Evolutionary conservation across 2,113 vertebrate species (phyloP).

Genomic region (Zosterops japonicus): DNA sequence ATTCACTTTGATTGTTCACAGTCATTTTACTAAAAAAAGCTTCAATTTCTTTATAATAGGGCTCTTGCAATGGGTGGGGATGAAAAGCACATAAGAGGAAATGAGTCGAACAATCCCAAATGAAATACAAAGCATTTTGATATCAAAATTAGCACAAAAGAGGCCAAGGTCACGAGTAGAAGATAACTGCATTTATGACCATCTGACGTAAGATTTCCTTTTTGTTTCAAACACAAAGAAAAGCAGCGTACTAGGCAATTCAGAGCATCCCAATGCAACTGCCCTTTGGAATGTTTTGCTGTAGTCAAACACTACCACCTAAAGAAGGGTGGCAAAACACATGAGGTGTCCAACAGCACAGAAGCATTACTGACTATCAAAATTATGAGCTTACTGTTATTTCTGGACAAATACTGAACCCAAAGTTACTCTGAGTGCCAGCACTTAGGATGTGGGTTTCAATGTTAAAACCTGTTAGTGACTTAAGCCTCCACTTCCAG

Average conservation of each 20-base stretch:
- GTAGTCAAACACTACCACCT: conserved; percentile 10
- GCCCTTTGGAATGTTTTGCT: not conserved
- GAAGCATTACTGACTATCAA: not conserved
- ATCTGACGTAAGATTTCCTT: not conserved
- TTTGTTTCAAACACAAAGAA: not conserved
- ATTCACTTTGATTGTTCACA: not conserved
- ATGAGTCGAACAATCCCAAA: conserved; percentile 14
- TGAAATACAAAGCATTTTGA: conserved; percentile 5
- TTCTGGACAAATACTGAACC: not conserved
- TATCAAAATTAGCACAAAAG: conserved; percentile 49
- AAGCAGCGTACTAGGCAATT: not conserved
- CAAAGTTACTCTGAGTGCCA: not conserved
- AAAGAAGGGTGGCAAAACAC: not conserved
- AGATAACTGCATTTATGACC: not conserved
- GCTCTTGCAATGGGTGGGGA: conserved; percentile 1
- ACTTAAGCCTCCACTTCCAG: not conserved
- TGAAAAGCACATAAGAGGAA: conserved; percentile 35
- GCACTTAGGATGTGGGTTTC: not conserved
- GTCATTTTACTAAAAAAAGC: conserved; percentile 4
- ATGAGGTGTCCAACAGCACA: not conserved
- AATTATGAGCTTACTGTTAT: not conserved
- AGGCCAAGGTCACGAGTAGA: not conserved
- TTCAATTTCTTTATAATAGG: not conserved
- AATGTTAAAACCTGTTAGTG: not conserved
- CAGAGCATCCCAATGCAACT: not conserved